Evolutionary conservation across 2,797 vertebrate genomes (phyloP), one percentile per base, ranked within the genome.

Genomic region (Chloroceryle amazona): DNA sequence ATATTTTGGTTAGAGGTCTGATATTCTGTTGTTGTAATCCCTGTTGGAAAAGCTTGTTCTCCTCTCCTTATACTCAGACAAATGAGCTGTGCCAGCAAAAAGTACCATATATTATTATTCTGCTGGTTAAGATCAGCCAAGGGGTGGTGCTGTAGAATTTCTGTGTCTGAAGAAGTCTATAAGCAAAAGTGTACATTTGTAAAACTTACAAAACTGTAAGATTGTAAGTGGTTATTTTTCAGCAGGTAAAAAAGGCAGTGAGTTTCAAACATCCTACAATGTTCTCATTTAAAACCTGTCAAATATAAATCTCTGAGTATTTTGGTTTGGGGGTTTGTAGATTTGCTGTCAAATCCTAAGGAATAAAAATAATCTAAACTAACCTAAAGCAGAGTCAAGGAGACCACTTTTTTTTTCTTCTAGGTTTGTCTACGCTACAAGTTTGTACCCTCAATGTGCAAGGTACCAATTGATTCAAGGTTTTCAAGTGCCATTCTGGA

Each of bases 1-100:
- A 95, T 89, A 92, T 87, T 96, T 94, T 85, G 63, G 86, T 91
- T 85, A 67, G 67, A 70, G 55, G 67, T 82, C 89, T 92, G 60
- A 52, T 85, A 87, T 92, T 52, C 44, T 95, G 52, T n/a, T 82
- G 73, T 63, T 41, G 29, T 55, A 84, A 95, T 86, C 65, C 68
- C 75, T 83, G 49, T 37, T 61, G 84, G 75, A 88, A 76, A 83
- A 62, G 65, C 68, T 92, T 78, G 0, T 72, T 86, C 82, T 86
- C 44, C 49, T 72, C 29, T 96, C 81, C 68, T 72, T 61, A 31
- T 65, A 80, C 88, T 91, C 31, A 93, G 85, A 57, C 52, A 88
- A 81, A 74, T 7, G 57, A 88, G 57, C 57, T 3, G 3, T 82
- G 91, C 90, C 90, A 93, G 90, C 75, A 81, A 52, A n/a, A 74